Evolutionary conservation across 2,888 invertebrate genomes (phyloP).

Genomic region (Gisinianus flammeolus): DNA sequence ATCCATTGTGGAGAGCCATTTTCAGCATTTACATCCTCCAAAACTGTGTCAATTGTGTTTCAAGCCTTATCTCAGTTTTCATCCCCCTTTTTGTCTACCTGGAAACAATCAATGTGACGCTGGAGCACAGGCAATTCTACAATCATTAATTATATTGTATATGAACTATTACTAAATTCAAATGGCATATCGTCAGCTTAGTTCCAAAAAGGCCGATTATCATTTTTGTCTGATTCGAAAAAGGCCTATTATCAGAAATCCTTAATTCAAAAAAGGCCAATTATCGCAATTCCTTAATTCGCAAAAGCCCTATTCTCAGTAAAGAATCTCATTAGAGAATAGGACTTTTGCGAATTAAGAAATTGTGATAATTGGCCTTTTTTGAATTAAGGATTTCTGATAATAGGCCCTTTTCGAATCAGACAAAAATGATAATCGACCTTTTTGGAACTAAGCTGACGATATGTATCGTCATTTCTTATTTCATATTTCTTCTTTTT

Average conservation of each 20-base stretch:
- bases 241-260: not conserved
- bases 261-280: not conserved
- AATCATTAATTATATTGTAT: no score
- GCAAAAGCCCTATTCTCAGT: no score
- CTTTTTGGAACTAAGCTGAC: no score
- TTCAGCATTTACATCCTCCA: not conserved
- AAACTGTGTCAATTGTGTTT: not conserved
- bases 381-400: not conserved
- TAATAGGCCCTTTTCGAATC: no score
- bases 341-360: no score
- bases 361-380: not conserved
- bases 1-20: not conserved
- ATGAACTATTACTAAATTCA: not conserved
- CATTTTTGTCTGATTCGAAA: no score
- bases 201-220: no score
- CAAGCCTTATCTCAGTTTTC: not conserved
- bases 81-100: not conserved
- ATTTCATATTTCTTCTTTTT: not conserved
- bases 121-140: constrained; percentile 26
- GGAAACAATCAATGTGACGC: not conserved
- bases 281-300: no score
- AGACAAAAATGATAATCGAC: no score
- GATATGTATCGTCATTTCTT: not conserved
- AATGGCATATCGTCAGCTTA: no score
- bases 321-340: no score